Evolutionary conservation across 2,113 vertebrate species (phyloP), one percentile per base, ranked within the genome.

Genomic region (Brachyhypopomus gauderio): DNA sequence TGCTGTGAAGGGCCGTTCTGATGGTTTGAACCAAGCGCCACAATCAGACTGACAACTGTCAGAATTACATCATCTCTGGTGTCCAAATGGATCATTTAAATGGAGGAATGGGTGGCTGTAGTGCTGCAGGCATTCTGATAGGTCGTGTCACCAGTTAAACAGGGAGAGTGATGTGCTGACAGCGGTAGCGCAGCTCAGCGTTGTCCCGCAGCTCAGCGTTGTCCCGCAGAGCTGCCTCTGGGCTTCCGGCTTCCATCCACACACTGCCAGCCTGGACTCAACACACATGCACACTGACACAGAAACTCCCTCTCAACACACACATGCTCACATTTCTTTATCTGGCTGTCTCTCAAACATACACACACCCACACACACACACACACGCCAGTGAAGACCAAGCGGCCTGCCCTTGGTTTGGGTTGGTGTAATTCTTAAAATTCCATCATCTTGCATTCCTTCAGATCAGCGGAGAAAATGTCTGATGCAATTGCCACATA

Each of bases 141-240:
- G 66, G 78, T 58, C 25, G 19, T 23, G 30, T 62, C 73, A 55
- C 20, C 55, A 41, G 23, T 71, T 71, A 64, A 79, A 71, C 34
- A 80, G 11, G 9, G 9, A 59, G 17, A 52, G 36, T 30, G 63
- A 67, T 52, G 45, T 6, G 19, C 70, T 59, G 56, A 74, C 82
- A 73, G 52, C 36, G 34, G 20, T 7, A 20, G 55, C 71, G 72
- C 52, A 63, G 80, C 75, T 83, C 62, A 80, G 64, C 59, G 72
- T 45, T 36, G 60, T 56, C 84, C 52, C 69, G 66, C 48, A 83
- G 66, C 75, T 83, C 62, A 80, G 64, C 59, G 72, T 45, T 36
- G 60, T 56, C 84, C 52, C 69, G 66, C 48, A 83, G 66, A 73
- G 52, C 52, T 41, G 41, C 30, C 69, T 75, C n/a, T 5, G 56